These are phyloP conservation scores for Corythucha ciliata DNA, from an alignment of 2,888 invertebrate genomes.

Conservation along the genomic window DNA sequence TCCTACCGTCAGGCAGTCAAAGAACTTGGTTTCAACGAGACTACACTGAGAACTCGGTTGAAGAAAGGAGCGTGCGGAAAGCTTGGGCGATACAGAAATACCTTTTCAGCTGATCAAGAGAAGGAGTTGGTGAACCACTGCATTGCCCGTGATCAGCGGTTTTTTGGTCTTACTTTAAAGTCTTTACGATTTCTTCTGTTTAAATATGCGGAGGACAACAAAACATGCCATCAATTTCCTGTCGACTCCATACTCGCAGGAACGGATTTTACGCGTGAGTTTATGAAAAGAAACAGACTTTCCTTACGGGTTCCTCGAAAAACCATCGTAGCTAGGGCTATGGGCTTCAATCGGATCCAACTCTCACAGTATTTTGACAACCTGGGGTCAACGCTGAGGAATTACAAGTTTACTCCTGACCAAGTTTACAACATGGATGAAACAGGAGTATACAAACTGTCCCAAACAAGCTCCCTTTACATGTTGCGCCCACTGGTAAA, in stretches of 20 bases:
- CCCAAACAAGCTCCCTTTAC: conserved; percentile 27
- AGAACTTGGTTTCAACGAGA: conserved; percentile 13
- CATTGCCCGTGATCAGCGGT: conserved; percentile 16
- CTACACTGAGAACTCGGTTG: conserved; percentile 6
- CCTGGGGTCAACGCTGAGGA: conserved; percentile 10
- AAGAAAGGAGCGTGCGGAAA: conserved; percentile 11
- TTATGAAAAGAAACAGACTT: conserved; percentile 1
- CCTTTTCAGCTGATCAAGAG: conserved; percentile 11
- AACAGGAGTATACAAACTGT: conserved; percentile 13
- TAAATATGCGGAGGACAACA: conserved; percentile 5
- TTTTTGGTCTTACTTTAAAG: conserved; percentile 12
- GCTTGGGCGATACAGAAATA: conserved; percentile 13
- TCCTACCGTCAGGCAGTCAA: conserved; percentile 3
- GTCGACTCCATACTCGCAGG: neutral
- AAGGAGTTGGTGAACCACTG: conserved; percentile 15
- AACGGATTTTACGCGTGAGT: conserved; percentile 4
- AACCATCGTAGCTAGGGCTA: neutral
- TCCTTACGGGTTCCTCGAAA: neutral
- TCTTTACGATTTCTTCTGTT: conserved; percentile 1
- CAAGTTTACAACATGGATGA: conserved; percentile 16
- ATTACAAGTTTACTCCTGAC: conserved; percentile 14
- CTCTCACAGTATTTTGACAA: conserved; percentile 17
- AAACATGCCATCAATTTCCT: neutral
- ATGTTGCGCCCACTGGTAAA: conserved; percentile 25
- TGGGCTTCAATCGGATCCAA: too few species aligned